Evolutionary conservation across 2,888 invertebrate genomes (phyloP), one percentile per base, ranked within the genome.

Genomic region (Leptinotarsa haldemani): DNA sequence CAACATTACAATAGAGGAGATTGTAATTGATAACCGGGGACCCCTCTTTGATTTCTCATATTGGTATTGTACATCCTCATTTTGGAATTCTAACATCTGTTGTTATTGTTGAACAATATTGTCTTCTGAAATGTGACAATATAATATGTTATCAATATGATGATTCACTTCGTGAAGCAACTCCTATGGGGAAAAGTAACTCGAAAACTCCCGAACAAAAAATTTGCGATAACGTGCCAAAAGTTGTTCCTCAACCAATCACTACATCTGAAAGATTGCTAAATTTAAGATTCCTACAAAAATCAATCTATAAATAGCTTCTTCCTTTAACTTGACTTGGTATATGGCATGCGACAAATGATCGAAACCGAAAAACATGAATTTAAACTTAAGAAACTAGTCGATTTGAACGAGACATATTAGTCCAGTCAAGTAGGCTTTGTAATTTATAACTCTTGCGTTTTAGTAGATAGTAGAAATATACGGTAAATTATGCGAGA

Each of bases 371-470:
- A 71, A 73, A 69, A 83, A 83, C 83, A 83, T 80, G 82, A 80
- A 78, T 83, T 82, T 83, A 82, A 82, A 82, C 83, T 83, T 83
- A 83, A 83, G 83, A 79, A 81, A 80, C 80, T 82, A 82, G 80
- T 78, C 82, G 82, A 82, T 80, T 76, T 79, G 82, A 83, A 82
- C 83, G 80, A 82, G 81, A 82, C 82, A 82, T 82, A 83, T 83
- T 82, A 81, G 82, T 73, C 74, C 77, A 76, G 78, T 77, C 79
- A 69, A 71, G 69, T 69, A 70, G 65, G 77, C 66, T 75, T 75
- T 69, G 78, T 80, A 74, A 81, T 81, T 81, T 81, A 81, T 81
- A 68, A 70, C 72, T 76, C 67, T 74, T 74, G 77, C 77, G 68
- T 71, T 76, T 76, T 73, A 58, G 74, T 75, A 74, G 80, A 80